phyloP scores from a whole-genome alignment of 2,888 invertebrate species.

The Micropterix aruncella region DNA sequence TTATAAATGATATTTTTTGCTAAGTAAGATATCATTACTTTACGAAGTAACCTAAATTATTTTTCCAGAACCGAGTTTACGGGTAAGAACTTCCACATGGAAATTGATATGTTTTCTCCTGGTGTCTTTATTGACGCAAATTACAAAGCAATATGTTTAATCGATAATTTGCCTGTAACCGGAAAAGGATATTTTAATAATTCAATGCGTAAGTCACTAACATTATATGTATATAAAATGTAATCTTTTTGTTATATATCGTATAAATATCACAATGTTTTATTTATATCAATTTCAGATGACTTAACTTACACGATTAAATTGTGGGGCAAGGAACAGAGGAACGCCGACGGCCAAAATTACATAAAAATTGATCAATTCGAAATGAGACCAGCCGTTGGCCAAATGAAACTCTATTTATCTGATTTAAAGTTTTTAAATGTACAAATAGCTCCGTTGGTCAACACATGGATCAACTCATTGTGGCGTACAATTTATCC shows the following conservation, averaged over 20 bases:
- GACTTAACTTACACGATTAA: neutral
- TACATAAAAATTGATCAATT: neutral
- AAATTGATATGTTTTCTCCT: neutral
- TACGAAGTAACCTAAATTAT: too few species aligned
- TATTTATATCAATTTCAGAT: neutral
- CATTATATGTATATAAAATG: neutral
- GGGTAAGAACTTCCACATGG: neutral
- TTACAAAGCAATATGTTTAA: neutral
- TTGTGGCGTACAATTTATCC: slow-evolving; percentile 29
- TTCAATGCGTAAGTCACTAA: neutral
- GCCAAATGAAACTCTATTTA: neutral
- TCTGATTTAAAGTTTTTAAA: neutral
- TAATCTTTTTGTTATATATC: neutral
- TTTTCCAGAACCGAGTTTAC: neutral
- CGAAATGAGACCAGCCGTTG: neutral
- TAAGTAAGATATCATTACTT: too few species aligned
- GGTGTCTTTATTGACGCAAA: neutral
- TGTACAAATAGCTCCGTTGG: slow-evolving; percentile 19
- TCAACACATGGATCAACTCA: slow-evolving; percentile 24
- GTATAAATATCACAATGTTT: neutral
- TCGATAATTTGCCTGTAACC: neutral
- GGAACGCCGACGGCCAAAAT: neutral
- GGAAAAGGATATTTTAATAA: neutral
- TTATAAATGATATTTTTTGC: too few species aligned
- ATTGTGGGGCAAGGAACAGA: neutral